A percentile compares a stretch with the other conserved stretches of the same genome.
phyloP scores from a whole-genome alignment of 2,113 vertebrate genomes.

The Gopherus evgoodei region DNA sequence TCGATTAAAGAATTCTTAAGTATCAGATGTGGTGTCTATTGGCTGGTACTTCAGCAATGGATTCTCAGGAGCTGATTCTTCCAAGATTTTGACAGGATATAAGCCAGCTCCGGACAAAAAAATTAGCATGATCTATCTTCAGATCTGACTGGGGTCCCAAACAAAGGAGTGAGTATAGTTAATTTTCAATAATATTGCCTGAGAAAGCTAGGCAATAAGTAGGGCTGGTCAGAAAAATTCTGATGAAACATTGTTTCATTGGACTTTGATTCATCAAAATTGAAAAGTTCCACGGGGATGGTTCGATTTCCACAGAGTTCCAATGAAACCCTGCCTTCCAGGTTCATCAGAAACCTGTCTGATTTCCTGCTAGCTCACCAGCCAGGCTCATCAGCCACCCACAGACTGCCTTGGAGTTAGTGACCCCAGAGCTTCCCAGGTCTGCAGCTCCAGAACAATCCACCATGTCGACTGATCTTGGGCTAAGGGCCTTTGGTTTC shows the following conservation, averaged over 20 bases:
- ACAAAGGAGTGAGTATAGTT: slow-evolving; percentile 4
- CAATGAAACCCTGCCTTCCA: accelerated
- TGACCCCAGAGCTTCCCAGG: accelerated
- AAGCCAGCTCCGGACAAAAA: background rate
- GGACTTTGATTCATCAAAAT: background rate
- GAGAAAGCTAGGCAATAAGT: background rate
- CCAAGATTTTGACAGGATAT: slow-evolving; percentile 24
- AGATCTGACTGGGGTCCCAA: slow-evolving; percentile 2
- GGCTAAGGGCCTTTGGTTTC: background rate
- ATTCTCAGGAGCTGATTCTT: slow-evolving; percentile 33
- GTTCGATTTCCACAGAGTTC: background rate
- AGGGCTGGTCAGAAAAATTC: background rate
- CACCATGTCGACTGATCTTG: accelerated
- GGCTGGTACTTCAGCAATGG: slow-evolving; percentile 41
- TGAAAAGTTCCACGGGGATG: background rate
- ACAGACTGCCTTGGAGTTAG: background rate
- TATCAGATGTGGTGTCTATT: slow-evolving; percentile 53
- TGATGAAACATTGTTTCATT: background rate
- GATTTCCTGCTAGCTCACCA: background rate
- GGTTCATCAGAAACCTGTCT: background rate
- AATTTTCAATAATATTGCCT: background rate
- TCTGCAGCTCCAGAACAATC: accelerated
- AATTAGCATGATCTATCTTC: slow-evolving; percentile 5
- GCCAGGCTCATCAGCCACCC: background rate
- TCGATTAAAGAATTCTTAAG: slow-evolving; percentile 24